Percentiles rank a stretch among this genome's conserved stretches.
Evolutionary conservation across 2,888 invertebrate species (phyloP).

Genomic region (Agonum fuliginosum): DNA sequence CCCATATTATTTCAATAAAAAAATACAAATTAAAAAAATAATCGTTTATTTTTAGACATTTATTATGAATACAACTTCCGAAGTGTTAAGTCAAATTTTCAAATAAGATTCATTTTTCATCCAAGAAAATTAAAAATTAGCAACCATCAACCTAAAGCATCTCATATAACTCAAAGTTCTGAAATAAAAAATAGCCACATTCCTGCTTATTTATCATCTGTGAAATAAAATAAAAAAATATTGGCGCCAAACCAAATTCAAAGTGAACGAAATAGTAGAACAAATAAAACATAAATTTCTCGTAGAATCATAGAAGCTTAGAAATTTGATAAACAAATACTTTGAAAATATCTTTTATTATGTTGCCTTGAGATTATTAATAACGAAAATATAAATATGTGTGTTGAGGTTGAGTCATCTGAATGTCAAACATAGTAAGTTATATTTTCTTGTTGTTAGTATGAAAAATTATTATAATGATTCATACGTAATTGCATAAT

Average conservation of each 20-base stretch:
- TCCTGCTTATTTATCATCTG: slow-evolving; percentile 18
- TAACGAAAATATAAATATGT: slow-evolving; percentile 13
- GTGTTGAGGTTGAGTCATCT: slow-evolving; percentile 24
- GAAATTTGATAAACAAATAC: slow-evolving; percentile 17
- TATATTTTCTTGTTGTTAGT: background rate
- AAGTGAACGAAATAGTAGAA: slow-evolving; percentile 2
- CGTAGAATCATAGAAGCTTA: background rate
- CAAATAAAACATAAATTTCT: slow-evolving; percentile 37
- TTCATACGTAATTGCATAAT: slow-evolving; percentile 11
- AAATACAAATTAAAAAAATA: too few relatives aligned
- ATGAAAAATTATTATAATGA: slow-evolving; percentile 2
- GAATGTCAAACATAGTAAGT: background rate
- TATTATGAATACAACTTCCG: too few relatives aligned
- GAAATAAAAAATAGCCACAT: slow-evolving; percentile 3
- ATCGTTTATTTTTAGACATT: too few relatives aligned
- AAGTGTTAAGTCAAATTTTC: background rate
- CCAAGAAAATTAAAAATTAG: background rate
- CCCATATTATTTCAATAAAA: too few relatives aligned
- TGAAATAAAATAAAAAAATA: slow-evolving; percentile 11
- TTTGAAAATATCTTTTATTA: background rate
- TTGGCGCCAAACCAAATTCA: slow-evolving; percentile 1
- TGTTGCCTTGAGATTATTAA: slow-evolving; percentile 27
- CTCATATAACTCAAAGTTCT: slow-evolving; percentile 15
- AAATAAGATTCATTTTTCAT: background rate
- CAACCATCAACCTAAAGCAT: slow-evolving; percentile 4